Percentiles rank a stretch among this genome's conserved stretches.
Evolutionary conservation across 2,888 invertebrate genomes (phyloP).

Genomic region (Tipula confusa): DNA sequence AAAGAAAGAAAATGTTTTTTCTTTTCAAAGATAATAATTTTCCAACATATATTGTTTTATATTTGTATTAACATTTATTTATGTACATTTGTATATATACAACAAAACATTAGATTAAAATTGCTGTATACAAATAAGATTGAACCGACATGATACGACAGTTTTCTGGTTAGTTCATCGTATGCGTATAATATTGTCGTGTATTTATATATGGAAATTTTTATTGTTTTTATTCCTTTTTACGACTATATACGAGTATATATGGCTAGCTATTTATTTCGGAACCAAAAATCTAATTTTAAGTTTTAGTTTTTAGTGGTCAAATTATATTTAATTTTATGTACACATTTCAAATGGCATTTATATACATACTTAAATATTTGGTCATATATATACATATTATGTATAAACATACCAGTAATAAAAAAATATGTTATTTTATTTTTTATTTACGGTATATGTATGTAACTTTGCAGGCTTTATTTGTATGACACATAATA

Average conservation of each 20-base stretch:
- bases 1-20: background rate
- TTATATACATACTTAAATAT: background rate
- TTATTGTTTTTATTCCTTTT: conserved; percentile 8
- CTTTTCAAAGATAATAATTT: conserved; percentile 5
- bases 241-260: too few relatives aligned
- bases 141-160: background rate
- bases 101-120: background rate
- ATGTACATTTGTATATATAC: background rate
- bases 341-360: conserved; percentile 12
- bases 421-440: background rate
- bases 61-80: too few relatives aligned
- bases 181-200: background rate
- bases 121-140: background rate
- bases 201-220: background rate
- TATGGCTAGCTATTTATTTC: too few relatives aligned
- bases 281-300: conserved; percentile 5
- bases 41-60: background rate
- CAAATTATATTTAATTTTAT: conserved; percentile 12
- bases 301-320: background rate
- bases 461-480: background rate
- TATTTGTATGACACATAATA: background rate
- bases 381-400: background rate
- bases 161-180: conserved; percentile 12
- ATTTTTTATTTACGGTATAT: background rate
- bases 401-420: background rate